Evolutionary conservation across 2,797 vertebrate species (phyloP), one percentile per base, ranked within the genome.

Genomic region (Tachyglossus aculeatus): DNA sequence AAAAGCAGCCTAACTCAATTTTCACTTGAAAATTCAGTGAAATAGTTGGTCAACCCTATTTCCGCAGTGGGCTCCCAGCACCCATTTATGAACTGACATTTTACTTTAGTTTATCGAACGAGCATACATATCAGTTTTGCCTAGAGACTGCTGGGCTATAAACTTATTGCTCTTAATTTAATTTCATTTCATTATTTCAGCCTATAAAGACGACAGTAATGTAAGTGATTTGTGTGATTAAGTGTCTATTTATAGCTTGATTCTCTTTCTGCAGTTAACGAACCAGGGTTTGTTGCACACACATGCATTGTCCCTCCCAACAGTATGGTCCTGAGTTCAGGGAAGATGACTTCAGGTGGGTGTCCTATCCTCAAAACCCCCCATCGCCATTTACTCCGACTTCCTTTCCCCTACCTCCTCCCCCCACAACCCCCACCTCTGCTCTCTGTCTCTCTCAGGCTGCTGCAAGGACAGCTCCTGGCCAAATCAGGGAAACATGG

Each of bases 131-230:
- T n/a, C 54, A 22, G 24, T 18, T 85, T 80, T 81, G 74, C 76
- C 66, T 67, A 57, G 80, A 67, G 73, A 85, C 78, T 64, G 8
- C 78, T 59, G 31, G 57, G 48, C 59, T 0, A 14, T 72, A 67
- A 53, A 60, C 9, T 13, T 31, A 52, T 56, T 74, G 69, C 33
- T 59, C 54, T 76, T 72, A 57, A 56, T 79, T 76, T 83, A 13
- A 77, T 81, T 84, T 80, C 3, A 77, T 78, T 88, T 86, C 70
- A 51, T 78, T 80, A 67, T 10, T 65, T 84, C 50, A 57, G 54
- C 61, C 83, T 77, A 76, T 71, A 71, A 66, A 86, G 70, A 71
- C 36, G 58, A 81, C 55, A 55, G 51, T 51, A 72, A 32, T 68
- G 13, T 64, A 61, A 78, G 68, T 78, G 47, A 70, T 36, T 78